A percentile compares a stretch with the other conserved stretches of the same genome.
Evolutionary conservation across 2,888 invertebrate species (phyloP).

Genomic region (Troilus luridus): DNA sequence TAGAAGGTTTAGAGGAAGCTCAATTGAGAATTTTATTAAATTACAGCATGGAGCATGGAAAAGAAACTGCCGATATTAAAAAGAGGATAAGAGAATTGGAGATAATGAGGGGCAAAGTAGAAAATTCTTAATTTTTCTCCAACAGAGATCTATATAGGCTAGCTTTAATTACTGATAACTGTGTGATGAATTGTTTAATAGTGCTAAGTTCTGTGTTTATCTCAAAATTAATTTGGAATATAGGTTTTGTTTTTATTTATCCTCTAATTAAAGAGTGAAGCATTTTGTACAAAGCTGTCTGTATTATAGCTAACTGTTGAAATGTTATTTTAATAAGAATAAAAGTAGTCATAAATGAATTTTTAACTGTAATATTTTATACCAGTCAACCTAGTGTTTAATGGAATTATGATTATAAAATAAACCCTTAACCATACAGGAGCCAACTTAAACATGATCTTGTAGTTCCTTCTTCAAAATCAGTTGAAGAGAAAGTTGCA

Average conservation of each 20-base stretch:
- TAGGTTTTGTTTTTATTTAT: neutral
- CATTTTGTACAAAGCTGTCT: neutral
- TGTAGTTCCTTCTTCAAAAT: too few relatives aligned
- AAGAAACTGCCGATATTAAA: conserved; percentile 58
- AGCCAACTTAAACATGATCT: too few relatives aligned
- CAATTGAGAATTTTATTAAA: conserved; percentile 58
- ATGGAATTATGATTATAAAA: too few relatives aligned
- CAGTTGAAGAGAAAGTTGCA: too few relatives aligned
- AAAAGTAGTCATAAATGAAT: neutral
- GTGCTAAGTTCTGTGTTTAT: neutral
- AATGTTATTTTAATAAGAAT: neutral
- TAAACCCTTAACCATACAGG: too few relatives aligned
- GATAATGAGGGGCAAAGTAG: neutral
- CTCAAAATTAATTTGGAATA: neutral
- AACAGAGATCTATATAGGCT: neutral
- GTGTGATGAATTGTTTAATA: neutral
- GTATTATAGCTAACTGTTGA: neutral
- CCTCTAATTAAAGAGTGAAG: neutral
- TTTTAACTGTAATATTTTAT: neutral
- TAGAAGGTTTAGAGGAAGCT: conserved; percentile 62
- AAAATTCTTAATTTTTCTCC: neutral
- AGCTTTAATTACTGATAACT: neutral
- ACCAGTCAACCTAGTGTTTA: neutral
- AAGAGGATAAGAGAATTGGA: conserved; percentile 59
- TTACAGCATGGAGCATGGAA: conserved; percentile 58